Evolutionary conservation across 1,140 invertebrate genomes (phyloP).

Genomic region (Drosophila ficusphila): DNA sequence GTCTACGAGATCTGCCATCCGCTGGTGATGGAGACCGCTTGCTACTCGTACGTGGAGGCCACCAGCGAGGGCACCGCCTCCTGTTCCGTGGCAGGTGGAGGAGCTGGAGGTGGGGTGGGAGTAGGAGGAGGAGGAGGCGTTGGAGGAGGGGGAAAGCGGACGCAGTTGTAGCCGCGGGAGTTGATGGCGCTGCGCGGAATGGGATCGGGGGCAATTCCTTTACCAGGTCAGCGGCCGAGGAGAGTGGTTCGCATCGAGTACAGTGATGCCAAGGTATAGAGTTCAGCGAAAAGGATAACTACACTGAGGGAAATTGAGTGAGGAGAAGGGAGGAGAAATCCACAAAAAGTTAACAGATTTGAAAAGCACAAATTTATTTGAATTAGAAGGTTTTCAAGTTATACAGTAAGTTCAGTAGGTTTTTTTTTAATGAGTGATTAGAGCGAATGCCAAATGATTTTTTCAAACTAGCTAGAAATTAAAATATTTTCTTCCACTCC

Average conservation of each 20-base stretch:
- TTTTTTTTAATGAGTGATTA: too few species aligned
- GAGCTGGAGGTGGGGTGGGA: not conserved
- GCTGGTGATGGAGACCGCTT: constrained; percentile 78
- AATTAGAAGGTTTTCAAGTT: too few species aligned
- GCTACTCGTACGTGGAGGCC: constrained; percentile 70
- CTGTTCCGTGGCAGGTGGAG: not conserved
- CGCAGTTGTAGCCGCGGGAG: constrained; percentile 79
- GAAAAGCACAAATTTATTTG: too few species aligned
- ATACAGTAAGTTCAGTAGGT: too few species aligned
- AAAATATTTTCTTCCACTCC: too few species aligned
- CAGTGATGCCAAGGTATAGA: constrained; percentile 65
- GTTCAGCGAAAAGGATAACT: not conserved
- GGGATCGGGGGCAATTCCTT: constrained; percentile 28
- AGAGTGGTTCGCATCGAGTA: constrained; percentile 73
- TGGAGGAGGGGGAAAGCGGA: constrained; percentile 43
- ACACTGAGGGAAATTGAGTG: constrained; percentile 1
- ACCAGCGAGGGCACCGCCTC: constrained; percentile 34
- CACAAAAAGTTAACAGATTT: too few species aligned
- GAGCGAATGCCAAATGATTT: too few species aligned
- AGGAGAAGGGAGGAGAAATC: too few species aligned
- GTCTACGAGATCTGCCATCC: constrained; percentile 84
- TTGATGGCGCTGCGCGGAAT: constrained; percentile 65
- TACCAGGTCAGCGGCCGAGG: constrained; percentile 56
- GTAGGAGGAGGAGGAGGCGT: not conserved
- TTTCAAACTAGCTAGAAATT: too few species aligned